Percentiles rank a stretch among this genome's conserved stretches.
phyloP scores from a whole-genome alignment of 2,113 vertebrate genomes.

The Sebastes fasciatus region DNA sequence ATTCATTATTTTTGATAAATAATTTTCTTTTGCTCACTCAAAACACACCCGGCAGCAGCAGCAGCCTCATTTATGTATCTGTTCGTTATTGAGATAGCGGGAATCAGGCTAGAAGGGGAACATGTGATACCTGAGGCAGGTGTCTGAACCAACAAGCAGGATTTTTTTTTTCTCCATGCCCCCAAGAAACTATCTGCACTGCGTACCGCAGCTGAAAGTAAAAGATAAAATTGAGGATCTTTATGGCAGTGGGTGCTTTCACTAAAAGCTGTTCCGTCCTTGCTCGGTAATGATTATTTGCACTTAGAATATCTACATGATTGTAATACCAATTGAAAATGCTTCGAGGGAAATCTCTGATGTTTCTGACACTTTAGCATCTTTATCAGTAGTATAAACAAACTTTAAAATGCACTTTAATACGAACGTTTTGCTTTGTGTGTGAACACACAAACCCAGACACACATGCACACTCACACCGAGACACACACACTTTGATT shows the following conservation, averaged over 20 bases:
- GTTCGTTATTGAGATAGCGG: constrained; percentile 41
- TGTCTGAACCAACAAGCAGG: constrained; percentile 37
- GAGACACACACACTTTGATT: constrained; percentile 37
- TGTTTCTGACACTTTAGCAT: constrained; percentile 16
- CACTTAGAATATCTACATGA: constrained; percentile 28
- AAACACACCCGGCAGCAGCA: constrained; percentile 9
- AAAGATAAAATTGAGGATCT: constrained; percentile 54
- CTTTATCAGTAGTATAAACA: constrained; percentile 6
- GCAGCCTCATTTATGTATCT: constrained; percentile 28
- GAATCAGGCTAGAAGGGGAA: constrained; percentile 31
- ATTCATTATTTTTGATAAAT: constrained; percentile 25
- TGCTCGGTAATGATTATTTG: constrained; percentile 37
- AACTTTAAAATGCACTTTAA: constrained; percentile 38
- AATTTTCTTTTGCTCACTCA: background rate
- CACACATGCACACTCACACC: constrained; percentile 13
- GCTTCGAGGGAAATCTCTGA: constrained; percentile 7
- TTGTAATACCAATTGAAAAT: background rate
- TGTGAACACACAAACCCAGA: background rate
- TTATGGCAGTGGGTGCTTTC: constrained; percentile 16
- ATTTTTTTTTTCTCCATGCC: constrained; percentile 17
- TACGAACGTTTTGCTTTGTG: constrained; percentile 3
- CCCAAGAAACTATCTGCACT: constrained; percentile 38
- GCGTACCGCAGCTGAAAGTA: constrained; percentile 49
- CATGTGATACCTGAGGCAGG: constrained; percentile 49
- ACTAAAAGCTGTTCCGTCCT: constrained; percentile 21